A percentile compares a stretch with the other conserved stretches of the same genome.
phyloP scores from a whole-genome alignment of 2,888 invertebrate species.

The Pteria penguin region DNA sequence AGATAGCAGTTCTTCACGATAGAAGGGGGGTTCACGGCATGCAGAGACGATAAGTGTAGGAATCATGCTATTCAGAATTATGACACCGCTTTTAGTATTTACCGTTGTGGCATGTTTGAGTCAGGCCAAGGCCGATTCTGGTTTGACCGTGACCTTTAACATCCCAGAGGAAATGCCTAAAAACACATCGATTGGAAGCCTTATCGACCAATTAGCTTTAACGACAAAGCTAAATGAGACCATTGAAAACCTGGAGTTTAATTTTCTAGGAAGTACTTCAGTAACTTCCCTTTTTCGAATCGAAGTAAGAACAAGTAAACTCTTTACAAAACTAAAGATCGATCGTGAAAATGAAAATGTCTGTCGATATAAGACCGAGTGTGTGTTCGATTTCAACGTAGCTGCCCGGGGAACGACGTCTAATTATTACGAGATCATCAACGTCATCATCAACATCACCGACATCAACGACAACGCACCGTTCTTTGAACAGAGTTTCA shows the following conservation, averaged over 20 bases:
- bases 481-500: conserved; percentile 44
- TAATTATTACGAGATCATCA: conserved; percentile 40
- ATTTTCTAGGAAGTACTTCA: conserved; percentile 5
- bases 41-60: no score
- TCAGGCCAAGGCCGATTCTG: no score
- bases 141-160: conserved; percentile 22
- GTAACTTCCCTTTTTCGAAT: conserved; percentile 29
- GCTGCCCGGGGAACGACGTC: conserved; percentile 34
- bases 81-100: no score
- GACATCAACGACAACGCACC: conserved; percentile 62
- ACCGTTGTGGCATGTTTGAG: no score
- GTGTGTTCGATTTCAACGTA: conserved; percentile 50
- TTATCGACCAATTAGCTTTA: conserved; percentile 53
- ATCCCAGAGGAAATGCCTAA: conserved; percentile 45
- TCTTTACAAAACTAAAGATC: conserved; percentile 49
- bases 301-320: conserved; percentile 38
- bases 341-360: conserved; percentile 51
- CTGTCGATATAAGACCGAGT: conserved; percentile 48
- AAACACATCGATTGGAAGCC: conserved; percentile 52
- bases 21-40: no score
- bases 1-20: no score
- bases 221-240: conserved; percentile 22
- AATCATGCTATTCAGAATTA: no score
- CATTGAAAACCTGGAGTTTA: conserved; percentile 16
- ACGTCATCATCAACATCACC: conserved; percentile 44